Evolutionary conservation across 1,140 invertebrate species (phyloP).

Genomic region (Drosophila repleta): DNA sequence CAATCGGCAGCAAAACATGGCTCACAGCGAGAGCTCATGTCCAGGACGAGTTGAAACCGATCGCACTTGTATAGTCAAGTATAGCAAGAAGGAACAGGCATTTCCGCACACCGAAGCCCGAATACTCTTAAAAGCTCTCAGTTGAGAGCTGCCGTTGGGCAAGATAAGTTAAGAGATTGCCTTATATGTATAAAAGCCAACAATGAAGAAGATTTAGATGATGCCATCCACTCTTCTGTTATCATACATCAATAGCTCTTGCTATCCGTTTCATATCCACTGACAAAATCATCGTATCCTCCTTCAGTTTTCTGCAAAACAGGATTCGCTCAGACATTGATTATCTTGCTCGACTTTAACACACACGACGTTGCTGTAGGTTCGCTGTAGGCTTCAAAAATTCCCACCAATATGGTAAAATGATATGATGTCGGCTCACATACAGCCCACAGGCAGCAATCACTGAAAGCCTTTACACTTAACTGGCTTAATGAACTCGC

Average conservation of each 20-base stretch:
- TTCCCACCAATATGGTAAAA: conserved; percentile 71
- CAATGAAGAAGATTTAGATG: too few relatives aligned
- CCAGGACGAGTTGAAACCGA: conserved; percentile 69
- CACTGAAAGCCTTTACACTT: conserved; percentile 73
- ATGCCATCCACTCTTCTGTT: background rate
- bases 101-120: background rate
- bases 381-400: conserved; percentile 39
- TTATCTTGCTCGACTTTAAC: conserved; percentile 59
- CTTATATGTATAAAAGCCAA: too few relatives aligned
- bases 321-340: conserved; percentile 55
- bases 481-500: conserved; percentile 63
- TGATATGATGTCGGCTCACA: conserved; percentile 44
- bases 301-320: conserved; percentile 19
- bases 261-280: background rate
- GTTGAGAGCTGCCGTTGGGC: too few relatives aligned
- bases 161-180: too few relatives aligned
- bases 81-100: background rate
- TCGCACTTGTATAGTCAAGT: conserved; percentile 18
- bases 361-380: conserved; percentile 64
- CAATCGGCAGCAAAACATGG: conserved; percentile 72
- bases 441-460: conserved; percentile 40
- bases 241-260: background rate
- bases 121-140: background rate
- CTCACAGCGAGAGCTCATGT: conserved; percentile 34
- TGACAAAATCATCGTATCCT: background rate